A percentile compares a stretch with the other conserved stretches of the same genome.
These are phyloP conservation scores for Limnephilus rhombicus DNA, from an alignment of 2,888 invertebrate genomes.

Conservation along the genomic window DNA sequence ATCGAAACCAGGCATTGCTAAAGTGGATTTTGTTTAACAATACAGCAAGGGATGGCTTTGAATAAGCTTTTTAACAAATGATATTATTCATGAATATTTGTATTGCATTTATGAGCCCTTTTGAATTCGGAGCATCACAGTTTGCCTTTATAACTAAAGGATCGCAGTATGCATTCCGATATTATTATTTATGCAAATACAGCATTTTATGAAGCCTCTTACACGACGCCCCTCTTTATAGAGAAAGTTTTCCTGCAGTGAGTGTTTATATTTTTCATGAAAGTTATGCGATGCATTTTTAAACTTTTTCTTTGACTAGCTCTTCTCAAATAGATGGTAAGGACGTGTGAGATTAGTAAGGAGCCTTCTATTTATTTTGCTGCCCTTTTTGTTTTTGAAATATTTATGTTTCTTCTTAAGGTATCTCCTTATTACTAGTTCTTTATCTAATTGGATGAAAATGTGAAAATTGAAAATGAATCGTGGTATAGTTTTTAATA, in stretches of 20 bases:
- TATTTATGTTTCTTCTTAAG: neutral
- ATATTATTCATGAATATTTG: neutral
- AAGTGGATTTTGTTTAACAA: neutral
- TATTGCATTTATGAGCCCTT: neutral
- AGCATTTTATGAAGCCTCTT: neutral
- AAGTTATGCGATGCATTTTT: neutral
- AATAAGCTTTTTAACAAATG: neutral
- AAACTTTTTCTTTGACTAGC: neutral
- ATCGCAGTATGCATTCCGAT: neutral
- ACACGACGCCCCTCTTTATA: neutral
- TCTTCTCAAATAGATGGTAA: neutral
- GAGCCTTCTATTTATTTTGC: neutral
- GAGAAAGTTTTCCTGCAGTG: neutral
- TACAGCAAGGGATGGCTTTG: neutral
- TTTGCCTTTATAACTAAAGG: neutral
- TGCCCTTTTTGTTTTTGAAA: neutral
- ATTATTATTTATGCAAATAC: neutral
- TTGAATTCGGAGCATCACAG: neutral
- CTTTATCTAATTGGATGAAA: neutral
- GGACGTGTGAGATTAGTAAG: neutral
- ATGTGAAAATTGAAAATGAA: too few relatives aligned
- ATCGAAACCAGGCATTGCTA: neutral
- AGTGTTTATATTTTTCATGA: neutral
- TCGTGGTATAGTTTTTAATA: too few relatives aligned
- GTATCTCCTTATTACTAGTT: neutral